Base-by-base conservation (phyloP, 1,140 invertebrate genomes). In the Ceratosolen fusciceps region DNA sequence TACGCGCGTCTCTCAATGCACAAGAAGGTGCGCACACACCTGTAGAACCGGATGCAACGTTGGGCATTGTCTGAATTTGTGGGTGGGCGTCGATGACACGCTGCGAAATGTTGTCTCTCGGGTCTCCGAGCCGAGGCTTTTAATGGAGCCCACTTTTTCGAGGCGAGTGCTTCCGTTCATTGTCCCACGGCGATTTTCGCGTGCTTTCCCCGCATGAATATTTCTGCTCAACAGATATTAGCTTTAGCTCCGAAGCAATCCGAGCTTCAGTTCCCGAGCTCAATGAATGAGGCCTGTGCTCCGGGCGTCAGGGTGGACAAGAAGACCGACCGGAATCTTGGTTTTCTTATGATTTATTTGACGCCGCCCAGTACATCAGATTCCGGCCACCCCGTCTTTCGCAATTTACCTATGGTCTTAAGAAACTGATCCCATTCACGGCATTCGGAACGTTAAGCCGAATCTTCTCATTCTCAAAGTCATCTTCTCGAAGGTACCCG, bases 61-160 rank as follows among this genome's bases (percentile, higher is more conserved):
- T 70, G 73, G 49, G 52, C 24, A 73, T 73, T 79, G 68, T 72
- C 47, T n/a, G 43, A 52, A 62, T 43, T 70, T n/a, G 74, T 77
- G 78, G 80, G 80, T 80, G 80, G 80, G 79, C 82, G 80, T 78
- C 77, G 78, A 74, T 72, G 80, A 77, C 80, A 80, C 76, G 79
- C 82, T 83, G 82, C 56, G n/a, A 60, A 29, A 60, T 14, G 56
- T 2, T 60, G 49, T 78, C 71, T 19, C 21, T 54, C 68, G 49
- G 74, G 74, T 84, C 84, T n/a, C n/a, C n/a, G n/a, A 77, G 86
- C 83, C 83, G 81, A 86, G 78, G 80, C 71, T 85, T 83, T 84
- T 86, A 86, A 86, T 80, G 81, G 83, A 83, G 49, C 85, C 84
- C 83, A 81, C 83, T 83, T 83, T 81, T 71, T 82, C 68, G 19